A percentile compares a stretch with the other conserved stretches of the same genome.
phyloP scores from a whole-genome alignment of 2,888 invertebrate species.

The Chrysodeixis includens region DNA sequence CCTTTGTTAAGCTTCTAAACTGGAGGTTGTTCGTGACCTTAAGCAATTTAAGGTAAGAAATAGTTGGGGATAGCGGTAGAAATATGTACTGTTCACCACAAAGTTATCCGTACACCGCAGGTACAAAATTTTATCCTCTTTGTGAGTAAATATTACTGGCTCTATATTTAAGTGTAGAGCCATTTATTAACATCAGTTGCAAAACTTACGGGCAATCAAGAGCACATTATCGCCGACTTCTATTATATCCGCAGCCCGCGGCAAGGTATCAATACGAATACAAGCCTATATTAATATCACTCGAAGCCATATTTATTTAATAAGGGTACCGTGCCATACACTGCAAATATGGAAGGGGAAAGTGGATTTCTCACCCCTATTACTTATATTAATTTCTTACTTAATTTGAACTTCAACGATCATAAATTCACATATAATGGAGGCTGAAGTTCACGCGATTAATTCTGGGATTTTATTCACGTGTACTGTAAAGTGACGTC shows the following conservation, averaged over 20 bases:
- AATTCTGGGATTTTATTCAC: conserved; percentile 45
- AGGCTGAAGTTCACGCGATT: conserved; percentile 42
- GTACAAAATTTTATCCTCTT: too few relatives aligned
- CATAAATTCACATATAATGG: conserved; percentile 44
- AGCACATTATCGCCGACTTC: background rate
- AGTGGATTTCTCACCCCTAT: conserved; percentile 30
- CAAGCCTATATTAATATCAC: conserved; percentile 39
- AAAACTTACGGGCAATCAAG: background rate
- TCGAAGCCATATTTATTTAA: conserved; percentile 32
- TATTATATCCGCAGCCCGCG: background rate
- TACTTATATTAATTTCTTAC: conserved; percentile 33
- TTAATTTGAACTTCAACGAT: conserved; percentile 39
- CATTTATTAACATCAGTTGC: background rate
- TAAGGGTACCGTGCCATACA: conserved; percentile 20
- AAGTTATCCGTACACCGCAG: too few relatives aligned
- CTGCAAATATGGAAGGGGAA: conserved; percentile 34
- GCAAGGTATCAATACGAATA: conserved; percentile 36
- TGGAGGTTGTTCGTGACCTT: too few relatives aligned
- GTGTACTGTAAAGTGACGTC: conserved; percentile 29
- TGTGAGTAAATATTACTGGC: too few relatives aligned
- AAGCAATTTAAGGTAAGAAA: too few relatives aligned
- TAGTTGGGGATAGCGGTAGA: too few relatives aligned
- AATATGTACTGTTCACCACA: too few relatives aligned
- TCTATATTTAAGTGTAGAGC: background rate
- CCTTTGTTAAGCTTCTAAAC: too few relatives aligned